These are phyloP conservation scores for Darevskia mixta DNA, from an alignment of 2,797 vertebrate species.

Conservation along the genomic window DNA sequence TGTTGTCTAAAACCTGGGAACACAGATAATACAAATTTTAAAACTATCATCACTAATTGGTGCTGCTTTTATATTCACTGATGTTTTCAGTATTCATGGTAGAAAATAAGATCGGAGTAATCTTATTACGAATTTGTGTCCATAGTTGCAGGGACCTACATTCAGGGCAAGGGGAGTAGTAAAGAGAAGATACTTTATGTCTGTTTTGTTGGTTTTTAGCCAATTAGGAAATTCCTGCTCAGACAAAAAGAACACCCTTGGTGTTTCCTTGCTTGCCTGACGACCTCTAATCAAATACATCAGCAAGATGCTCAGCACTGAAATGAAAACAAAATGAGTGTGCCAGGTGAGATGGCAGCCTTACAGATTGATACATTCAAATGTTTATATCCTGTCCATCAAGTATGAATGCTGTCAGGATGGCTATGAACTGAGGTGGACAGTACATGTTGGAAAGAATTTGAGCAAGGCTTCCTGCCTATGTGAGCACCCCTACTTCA, in stretches of 20 bases:
- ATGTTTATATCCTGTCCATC: neutral
- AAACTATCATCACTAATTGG: neutral
- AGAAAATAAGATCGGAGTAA: constrained; percentile 21
- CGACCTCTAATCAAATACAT: neutral
- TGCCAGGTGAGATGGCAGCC: constrained; percentile 50
- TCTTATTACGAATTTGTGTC: constrained; percentile 26
- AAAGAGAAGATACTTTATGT: neutral
- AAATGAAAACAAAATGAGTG: neutral
- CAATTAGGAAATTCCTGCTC: neutral
- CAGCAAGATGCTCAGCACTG: neutral
- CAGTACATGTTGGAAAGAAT: no score
- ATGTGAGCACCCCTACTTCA: no score
- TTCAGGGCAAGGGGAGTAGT: neutral
- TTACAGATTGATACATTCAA: constrained; percentile 31
- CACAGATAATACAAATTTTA: neutral
- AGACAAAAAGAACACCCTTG: neutral
- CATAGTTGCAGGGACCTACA: neutral
- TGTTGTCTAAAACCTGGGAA: neutral
- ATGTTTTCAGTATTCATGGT: neutral
- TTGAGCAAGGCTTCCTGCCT: no score
- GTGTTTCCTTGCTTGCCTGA: neutral
- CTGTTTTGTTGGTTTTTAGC: constrained; percentile 23
- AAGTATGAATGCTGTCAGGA: neutral
- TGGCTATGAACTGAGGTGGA: neutral
- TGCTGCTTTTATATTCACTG: neutral